Evolutionary conservation across 2,888 invertebrate genomes (phyloP).

Genomic region (Scrobipalpa atriplicella): DNA sequence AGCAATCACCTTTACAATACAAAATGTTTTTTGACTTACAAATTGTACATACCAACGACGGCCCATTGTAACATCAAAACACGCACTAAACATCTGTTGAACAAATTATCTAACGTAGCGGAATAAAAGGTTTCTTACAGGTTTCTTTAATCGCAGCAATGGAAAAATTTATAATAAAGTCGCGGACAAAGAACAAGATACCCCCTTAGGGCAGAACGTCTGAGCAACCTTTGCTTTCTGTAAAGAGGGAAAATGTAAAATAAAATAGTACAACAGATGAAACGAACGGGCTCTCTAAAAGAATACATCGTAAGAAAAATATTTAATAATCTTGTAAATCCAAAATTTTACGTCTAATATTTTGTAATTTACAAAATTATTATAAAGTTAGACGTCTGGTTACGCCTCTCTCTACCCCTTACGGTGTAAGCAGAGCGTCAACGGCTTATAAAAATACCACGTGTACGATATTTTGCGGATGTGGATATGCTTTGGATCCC

Average conservation of each 20-base stretch:
- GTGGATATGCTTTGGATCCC: too few relatives aligned
- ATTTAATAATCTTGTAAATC: too few relatives aligned
- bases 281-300: constrained; percentile 8
- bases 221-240: constrained; percentile 23
- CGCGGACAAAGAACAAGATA: constrained; percentile 15
- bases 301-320: too few relatives aligned
- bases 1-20: background rate
- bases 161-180: constrained; percentile 31
- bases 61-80: background rate
- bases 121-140: constrained; percentile 31
- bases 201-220: constrained; percentile 25
- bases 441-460: too few relatives aligned
- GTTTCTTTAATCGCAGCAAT: constrained; percentile 30
- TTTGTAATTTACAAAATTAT: too few relatives aligned
- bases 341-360: too few relatives aligned
- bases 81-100: constrained; percentile 25
- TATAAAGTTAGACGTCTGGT: too few relatives aligned
- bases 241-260: constrained; percentile 18
- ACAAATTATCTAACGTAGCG: constrained; percentile 34
- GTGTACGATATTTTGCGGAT: too few relatives aligned
- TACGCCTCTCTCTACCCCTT: too few relatives aligned
- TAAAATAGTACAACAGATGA: too few relatives aligned
- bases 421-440: too few relatives aligned
- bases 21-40: background rate
- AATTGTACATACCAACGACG: background rate